Conservation (phyloP, 2,113 vertebrate genomes). For the Synodontis membranacea region DNA sequence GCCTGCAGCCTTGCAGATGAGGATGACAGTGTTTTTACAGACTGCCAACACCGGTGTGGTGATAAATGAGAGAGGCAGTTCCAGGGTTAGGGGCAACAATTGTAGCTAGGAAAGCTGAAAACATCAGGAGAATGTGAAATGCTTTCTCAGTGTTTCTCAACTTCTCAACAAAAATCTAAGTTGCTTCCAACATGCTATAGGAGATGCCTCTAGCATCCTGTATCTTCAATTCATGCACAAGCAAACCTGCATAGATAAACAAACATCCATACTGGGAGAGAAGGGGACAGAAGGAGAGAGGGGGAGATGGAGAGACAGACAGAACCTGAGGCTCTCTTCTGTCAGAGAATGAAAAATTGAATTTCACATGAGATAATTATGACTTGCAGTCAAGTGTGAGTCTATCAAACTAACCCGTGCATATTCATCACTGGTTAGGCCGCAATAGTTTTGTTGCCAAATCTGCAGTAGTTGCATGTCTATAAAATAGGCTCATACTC, state of each 20-base stretch:
- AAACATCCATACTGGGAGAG: neutral
- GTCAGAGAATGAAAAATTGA: constrained; percentile 32
- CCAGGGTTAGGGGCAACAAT: constrained; percentile 37
- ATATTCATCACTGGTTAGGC: constrained; percentile 8
- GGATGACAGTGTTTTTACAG: constrained; percentile 28
- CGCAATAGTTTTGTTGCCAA: neutral
- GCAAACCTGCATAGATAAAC: neutral
- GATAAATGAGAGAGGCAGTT: constrained; percentile 37
- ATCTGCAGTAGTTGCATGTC: constrained; percentile 14
- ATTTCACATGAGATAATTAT: constrained; percentile 43
- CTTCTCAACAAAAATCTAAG: neutral
- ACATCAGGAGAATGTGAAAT: constrained; percentile 33
- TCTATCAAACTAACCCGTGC: constrained; percentile 23
- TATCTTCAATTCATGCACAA: constrained; percentile 26
- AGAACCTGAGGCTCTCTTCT: constrained; percentile 9
- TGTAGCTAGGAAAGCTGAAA: constrained; percentile 15
- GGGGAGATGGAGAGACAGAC: neutral
- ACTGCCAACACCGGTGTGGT: constrained; percentile 22
- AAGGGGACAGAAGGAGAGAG: neutral
- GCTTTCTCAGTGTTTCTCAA: constrained; percentile 28
- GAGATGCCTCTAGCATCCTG: constrained; percentile 38
- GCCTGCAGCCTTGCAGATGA: constrained; percentile 25
- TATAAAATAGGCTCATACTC: neutral
- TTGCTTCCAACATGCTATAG: constrained; percentile 21
- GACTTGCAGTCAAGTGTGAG: constrained; percentile 29